These are phyloP conservation scores for Propithecus coquereli DNA, from an alignment of 2,113 vertebrate genomes.

Conservation along the genomic window DNA sequence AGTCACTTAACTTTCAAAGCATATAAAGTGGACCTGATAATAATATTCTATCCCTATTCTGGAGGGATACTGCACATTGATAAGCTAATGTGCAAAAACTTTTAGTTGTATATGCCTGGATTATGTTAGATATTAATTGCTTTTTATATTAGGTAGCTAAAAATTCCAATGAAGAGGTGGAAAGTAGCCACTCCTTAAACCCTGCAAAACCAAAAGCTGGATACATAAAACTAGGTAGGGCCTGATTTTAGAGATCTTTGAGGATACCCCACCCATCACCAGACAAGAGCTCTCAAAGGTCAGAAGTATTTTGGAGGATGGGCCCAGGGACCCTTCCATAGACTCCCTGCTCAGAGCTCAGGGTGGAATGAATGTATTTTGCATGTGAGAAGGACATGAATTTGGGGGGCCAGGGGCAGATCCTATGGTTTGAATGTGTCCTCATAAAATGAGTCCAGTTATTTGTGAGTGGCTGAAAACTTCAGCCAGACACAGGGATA, in stretches of 20 bases:
- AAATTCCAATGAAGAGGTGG: background rate
- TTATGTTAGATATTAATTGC: background rate
- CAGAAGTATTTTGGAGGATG: too few relatives aligned
- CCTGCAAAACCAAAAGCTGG: background rate
- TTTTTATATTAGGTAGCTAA: slow-evolving; percentile 2
- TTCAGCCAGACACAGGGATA: background rate
- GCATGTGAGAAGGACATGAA: too few relatives aligned
- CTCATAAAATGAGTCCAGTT: background rate
- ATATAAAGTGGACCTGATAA: background rate
- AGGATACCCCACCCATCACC: too few relatives aligned
- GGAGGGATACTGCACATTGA: background rate
- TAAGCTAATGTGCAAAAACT: background rate
- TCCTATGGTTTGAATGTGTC: too few relatives aligned
- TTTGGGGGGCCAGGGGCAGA: too few relatives aligned
- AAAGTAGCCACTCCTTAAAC: background rate
- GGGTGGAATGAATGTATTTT: too few relatives aligned
- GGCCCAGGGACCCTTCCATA: too few relatives aligned
- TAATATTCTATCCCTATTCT: background rate
- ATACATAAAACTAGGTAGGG: background rate
- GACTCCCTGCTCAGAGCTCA: too few relatives aligned
- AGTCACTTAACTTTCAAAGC: background rate
- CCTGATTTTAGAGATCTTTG: too few relatives aligned
- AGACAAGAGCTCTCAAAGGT: too few relatives aligned
- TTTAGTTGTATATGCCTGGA: background rate
- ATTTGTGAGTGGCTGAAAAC: background rate